These are phyloP conservation scores for Notoglanidium macrostoma DNA, from an alignment of 2,797 vertebrate genomes.

Conservation along the genomic window DNA sequence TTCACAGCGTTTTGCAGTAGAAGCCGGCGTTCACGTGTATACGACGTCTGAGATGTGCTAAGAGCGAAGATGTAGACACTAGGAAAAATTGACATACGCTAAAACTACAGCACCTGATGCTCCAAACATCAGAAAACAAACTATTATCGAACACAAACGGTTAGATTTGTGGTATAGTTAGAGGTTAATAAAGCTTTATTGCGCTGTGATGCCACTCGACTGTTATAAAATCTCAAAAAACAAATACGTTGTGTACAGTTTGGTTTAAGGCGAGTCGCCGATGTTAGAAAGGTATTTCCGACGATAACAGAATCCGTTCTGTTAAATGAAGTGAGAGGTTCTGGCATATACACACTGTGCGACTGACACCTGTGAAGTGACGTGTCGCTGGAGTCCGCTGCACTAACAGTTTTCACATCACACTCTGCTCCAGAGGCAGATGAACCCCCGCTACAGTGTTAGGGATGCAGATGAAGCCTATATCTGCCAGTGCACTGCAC, in stretches of 20 bases:
- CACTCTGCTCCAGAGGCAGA: background rate
- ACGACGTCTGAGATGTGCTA: background rate
- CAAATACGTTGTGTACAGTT: background rate
- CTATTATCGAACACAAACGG: background rate
- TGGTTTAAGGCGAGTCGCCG: background rate
- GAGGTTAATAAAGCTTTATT: background rate
- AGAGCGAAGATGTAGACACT: background rate
- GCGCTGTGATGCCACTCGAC: background rate
- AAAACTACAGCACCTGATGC: background rate
- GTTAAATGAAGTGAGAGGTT: background rate
- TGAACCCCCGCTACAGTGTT: background rate
- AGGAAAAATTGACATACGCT: background rate
- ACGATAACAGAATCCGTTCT: background rate
- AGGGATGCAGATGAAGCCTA: background rate
- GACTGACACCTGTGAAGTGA: background rate
- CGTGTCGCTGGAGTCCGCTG: background rate
- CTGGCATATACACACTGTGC: background rate
- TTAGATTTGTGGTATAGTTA: background rate
- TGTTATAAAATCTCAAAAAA: background rate
- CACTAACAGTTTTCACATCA: constrained; percentile 5
- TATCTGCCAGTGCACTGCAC: background rate
- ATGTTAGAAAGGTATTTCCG: background rate
- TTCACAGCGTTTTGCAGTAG: background rate
- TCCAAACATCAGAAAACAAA: background rate
- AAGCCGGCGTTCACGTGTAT: background rate